A percentile compares a stretch with the other conserved stretches of the same genome.
phyloP scores from a whole-genome alignment of 2,797 vertebrate genomes.

The Myotis pilosus region DNA sequence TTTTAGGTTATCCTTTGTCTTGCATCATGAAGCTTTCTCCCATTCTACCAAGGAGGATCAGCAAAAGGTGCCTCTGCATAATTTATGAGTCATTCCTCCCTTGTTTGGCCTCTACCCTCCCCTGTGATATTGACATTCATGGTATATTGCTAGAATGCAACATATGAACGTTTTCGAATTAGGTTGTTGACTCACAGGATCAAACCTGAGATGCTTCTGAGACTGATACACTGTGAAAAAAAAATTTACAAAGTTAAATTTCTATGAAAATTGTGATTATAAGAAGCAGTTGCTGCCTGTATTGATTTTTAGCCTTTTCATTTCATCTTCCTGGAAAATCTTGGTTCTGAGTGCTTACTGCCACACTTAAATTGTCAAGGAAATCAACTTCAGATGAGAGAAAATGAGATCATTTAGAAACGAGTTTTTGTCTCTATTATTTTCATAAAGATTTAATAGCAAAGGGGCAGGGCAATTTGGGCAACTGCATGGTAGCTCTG shows the following conservation, averaged over 20 bases:
- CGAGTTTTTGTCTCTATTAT: conserved; percentile 45
- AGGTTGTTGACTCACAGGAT: background rate
- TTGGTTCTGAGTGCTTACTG: conserved; percentile 44
- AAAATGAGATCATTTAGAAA: conserved; percentile 64
- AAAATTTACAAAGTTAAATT: conserved; percentile 45
- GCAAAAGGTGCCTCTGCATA: background rate
- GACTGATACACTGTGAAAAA: background rate
- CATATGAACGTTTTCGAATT: conserved; percentile 6
- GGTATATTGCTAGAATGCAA: background rate
- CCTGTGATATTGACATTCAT: background rate
- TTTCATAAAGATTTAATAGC: conserved; percentile 54
- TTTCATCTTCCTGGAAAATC: conserved; percentile 63
- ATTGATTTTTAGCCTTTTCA: conserved; percentile 57
- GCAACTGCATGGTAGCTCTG: background rate
- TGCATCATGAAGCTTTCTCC: background rate
- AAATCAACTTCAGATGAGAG: conserved; percentile 62
- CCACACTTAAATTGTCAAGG: conserved; percentile 51
- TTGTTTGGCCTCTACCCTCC: background rate
- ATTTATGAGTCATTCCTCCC: background rate
- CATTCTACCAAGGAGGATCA: background rate
- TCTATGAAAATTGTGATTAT: conserved; percentile 42
- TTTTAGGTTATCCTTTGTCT: conserved; percentile 36
- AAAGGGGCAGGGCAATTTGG: background rate
- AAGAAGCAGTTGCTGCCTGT: background rate
- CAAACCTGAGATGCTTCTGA: background rate